Evolutionary conservation across 2,888 invertebrate species (phyloP).

Genomic region (Aspidiotus destructor): DNA sequence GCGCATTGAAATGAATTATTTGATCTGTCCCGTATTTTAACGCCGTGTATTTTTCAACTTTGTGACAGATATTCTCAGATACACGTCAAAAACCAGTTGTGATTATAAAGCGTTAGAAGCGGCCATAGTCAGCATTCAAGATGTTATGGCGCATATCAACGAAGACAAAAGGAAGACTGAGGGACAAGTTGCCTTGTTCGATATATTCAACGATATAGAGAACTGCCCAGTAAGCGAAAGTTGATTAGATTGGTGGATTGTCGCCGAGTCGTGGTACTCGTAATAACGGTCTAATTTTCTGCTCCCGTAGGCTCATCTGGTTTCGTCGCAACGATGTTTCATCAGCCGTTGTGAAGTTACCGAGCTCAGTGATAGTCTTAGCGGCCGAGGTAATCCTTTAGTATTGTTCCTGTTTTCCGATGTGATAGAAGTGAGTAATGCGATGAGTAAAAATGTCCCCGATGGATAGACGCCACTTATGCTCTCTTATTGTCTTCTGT

Average conservation of each 20-base stretch:
- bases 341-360: slow-evolving; percentile 79
- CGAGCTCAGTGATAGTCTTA: slow-evolving; percentile 72
- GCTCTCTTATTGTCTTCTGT: slow-evolving; percentile 35
- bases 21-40: too few relatives aligned
- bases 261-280: not conserved
- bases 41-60: not conserved
- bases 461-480: not conserved
- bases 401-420: slow-evolving; percentile 90
- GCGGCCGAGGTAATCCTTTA: slow-evolving; percentile 76
- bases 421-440: slow-evolving; percentile 76
- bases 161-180: slow-evolving; percentile 96
- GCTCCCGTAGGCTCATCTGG: slow-evolving; percentile 64
- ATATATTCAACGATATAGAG: slow-evolving; percentile 95
- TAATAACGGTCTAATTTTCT: slow-evolving; percentile 11
- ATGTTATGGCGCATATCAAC: slow-evolving; percentile 93
- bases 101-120: slow-evolving; percentile 75
- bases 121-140: slow-evolving; percentile 77
- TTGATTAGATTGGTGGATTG: not conserved
- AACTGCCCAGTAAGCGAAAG: slow-evolving; percentile 74
- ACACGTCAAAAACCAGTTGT: slow-evolving; percentile 78
- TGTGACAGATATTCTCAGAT: slow-evolving; percentile 75
- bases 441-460: not conserved
- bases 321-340: slow-evolving; percentile 86
- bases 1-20: not conserved
- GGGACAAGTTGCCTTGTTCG: slow-evolving; percentile 90